Evolutionary conservation across 2,888 invertebrate genomes (phyloP).

Genomic region (Polydrusus cervinus): DNA sequence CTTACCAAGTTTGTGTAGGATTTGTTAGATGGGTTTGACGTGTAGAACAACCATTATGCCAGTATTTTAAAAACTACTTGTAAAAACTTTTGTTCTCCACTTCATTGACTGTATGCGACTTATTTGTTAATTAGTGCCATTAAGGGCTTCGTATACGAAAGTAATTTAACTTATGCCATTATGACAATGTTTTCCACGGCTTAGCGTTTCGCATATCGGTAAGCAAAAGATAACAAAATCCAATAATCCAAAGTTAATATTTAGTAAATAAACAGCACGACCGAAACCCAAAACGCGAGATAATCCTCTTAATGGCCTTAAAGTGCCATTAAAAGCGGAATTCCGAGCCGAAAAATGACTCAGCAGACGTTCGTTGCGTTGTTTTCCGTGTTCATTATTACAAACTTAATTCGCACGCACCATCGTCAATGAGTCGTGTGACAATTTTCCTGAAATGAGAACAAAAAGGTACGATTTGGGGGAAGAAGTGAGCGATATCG

Average conservation of each 20-base stretch:
- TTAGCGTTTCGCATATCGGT: conserved; percentile 42
- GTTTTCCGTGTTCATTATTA: conserved; percentile 69
- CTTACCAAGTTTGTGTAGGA: too few species aligned
- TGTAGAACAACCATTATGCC: too few species aligned
- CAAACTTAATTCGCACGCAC: conserved; percentile 69
- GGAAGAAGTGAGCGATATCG: conserved; percentile 1
- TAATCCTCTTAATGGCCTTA: conserved; percentile 53
- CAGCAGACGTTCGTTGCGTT: conserved; percentile 63
- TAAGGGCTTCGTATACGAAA: conserved; percentile 2
- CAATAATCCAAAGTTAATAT: conserved; percentile 54
- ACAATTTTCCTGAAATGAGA: conserved; percentile 59
- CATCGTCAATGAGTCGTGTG: conserved; percentile 66
- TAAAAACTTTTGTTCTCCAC: not conserved
- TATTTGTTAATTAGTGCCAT: not conserved
- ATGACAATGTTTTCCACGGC: conserved; percentile 19
- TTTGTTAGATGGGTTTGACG: too few species aligned
- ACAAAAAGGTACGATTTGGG: conserved; percentile 11
- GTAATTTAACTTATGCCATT: conserved; percentile 13
- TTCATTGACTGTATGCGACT: not conserved
- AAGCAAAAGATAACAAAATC: conserved; percentile 51
- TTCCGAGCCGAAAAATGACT: conserved; percentile 54
- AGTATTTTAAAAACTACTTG: not conserved
- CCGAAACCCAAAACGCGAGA: conserved; percentile 54
- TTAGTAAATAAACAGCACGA: conserved; percentile 53
- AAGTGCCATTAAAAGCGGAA: conserved; percentile 52